Evolutionary conservation across 2,113 vertebrate species (phyloP).

Genomic region (Atractosteus spatula): DNA sequence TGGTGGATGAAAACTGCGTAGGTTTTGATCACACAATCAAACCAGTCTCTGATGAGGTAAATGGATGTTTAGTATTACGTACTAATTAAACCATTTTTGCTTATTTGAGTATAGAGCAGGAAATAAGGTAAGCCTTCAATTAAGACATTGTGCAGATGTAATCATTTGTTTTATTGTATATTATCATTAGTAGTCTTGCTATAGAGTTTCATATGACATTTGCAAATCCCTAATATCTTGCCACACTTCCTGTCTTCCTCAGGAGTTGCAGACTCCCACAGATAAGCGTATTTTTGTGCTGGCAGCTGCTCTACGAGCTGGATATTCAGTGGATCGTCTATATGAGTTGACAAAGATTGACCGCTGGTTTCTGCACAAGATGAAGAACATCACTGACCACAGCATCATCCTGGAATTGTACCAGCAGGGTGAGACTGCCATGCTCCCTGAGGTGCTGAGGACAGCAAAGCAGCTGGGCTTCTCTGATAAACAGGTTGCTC

Average conservation of each 20-base stretch:
- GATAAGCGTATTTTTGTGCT: slow-evolving; percentile 95
- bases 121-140: too few relatives aligned
- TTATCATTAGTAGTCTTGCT: too few relatives aligned
- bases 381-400: slow-evolving; percentile 88
- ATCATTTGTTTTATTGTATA: too few relatives aligned
- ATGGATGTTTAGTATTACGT: not conserved
- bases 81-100: too few relatives aligned
- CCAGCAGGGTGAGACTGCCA: slow-evolving; percentile 64
- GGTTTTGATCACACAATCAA: slow-evolving; percentile 93
- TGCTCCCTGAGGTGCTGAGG: slow-evolving; percentile 72
- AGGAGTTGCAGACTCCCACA: slow-evolving; percentile 91
- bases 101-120: too few relatives aligned
- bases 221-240: not conserved
- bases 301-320: slow-evolving; percentile 78
- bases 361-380: slow-evolving; percentile 95
- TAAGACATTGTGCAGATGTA: too few relatives aligned
- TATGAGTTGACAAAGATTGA: slow-evolving; percentile 93
- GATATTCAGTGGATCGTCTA: slow-evolving; percentile 86
- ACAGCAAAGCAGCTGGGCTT: slow-evolving; percentile 93
- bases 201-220: too few relatives aligned
- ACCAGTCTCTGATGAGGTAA: slow-evolving; percentile 79
- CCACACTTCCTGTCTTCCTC: not conserved
- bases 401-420: slow-evolving; percentile 73
- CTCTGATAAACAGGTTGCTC: slow-evolving; percentile 93
- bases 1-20: slow-evolving; percentile 97